A percentile compares a stretch with the other conserved stretches of the same genome.
phyloP scores from a whole-genome alignment of 2,888 invertebrate species.

The Pollenia labialis region DNA sequence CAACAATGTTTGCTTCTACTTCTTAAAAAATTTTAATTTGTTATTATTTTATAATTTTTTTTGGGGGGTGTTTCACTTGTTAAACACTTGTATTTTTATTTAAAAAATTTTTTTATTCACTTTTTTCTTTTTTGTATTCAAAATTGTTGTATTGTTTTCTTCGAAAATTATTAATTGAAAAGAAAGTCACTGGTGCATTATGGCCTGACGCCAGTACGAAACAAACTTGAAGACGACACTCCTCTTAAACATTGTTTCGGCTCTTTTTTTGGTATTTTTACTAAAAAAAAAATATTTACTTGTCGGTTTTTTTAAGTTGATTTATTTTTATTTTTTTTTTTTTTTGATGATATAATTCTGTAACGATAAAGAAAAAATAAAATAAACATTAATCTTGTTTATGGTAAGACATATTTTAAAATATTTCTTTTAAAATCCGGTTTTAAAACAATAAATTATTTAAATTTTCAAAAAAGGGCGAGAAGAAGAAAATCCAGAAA shows the following conservation, averaged over 20 bases:
- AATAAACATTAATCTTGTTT: conserved; percentile 35
- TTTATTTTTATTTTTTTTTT: conserved; percentile 7
- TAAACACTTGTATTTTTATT: conserved; percentile 54
- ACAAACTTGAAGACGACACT: conserved; percentile 30
- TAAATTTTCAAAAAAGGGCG: not conserved
- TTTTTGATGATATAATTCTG: conserved; percentile 69
- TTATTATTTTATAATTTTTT: conserved; percentile 7
- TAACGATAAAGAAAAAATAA: conserved; percentile 60
- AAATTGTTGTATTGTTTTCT: conserved; percentile 1
- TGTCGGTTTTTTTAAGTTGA: conserved; percentile 22
- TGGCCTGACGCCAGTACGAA: conserved; percentile 31
- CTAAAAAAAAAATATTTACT: conserved; percentile 23
- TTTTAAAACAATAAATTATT: conserved; percentile 26
- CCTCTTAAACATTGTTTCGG: conserved; percentile 49
- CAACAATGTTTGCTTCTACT: conserved; percentile 14
- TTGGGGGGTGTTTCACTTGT: conserved; percentile 19
- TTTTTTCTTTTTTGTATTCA: conserved; percentile 33
- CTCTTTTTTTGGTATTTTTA: conserved; percentile 44
- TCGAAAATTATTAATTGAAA: conserved; percentile 45
- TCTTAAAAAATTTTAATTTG: conserved; percentile 5
- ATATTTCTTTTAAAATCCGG: not conserved
- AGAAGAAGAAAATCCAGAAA: conserved; percentile 17
- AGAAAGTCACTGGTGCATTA: conserved; percentile 63
- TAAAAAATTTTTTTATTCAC: conserved; percentile 38
- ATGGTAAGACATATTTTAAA: conserved; percentile 19